Base-by-base conservation (phyloP, 2,113 vertebrate genomes). In the Prionailurus viverrinus region DNA sequence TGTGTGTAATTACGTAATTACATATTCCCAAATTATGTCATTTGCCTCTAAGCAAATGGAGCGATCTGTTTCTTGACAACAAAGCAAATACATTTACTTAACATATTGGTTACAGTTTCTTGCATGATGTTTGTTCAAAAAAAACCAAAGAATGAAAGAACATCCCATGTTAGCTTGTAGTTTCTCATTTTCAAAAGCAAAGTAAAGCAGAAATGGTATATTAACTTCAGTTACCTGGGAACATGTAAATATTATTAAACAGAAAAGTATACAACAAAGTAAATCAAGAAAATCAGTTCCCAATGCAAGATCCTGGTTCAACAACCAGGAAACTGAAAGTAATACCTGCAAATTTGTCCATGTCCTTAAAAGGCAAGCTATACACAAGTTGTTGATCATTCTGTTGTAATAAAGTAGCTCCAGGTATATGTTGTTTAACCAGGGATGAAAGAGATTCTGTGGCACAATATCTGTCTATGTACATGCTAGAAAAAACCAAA, bases 321-420 rank as follows among this genome's bases (percentile, higher is more conserved):
- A 55, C 36, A 51, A 41, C 8, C 45, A 95, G 73, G 83, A 96
- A 89, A 61, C 7, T 41, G 18, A 85, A 74, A 21, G 16, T 10
- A 71, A 1, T 98, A 99, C 99, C 99, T 99, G 99, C 98, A 97
- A 99, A 99, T 3, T 99, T 99, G 98, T 99, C 99, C 99, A 99
- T 98, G 98, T 99, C 99, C 98, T 99, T 99, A 86, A 99, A 99
- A 0, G 99, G 99, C 88, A 99, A 98, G 0, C 99, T 99, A 97
- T 99, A 99, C 0, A 99, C 99, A 4, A 99, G 98, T 89, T 99
- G 99, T 8, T 99, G 99, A 27, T 99, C 99, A 2, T 99, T 99
- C 87, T 99, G 98, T 25, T 99, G 99, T 84, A 99, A 98, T 97
- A 99, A 89, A 96, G 98, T 98, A 39, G 99, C 99, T 65, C 98